Evolutionary conservation across 2,888 invertebrate genomes (phyloP), one percentile per base, ranked within the genome.

Genomic region (Plebejus argus): DNA sequence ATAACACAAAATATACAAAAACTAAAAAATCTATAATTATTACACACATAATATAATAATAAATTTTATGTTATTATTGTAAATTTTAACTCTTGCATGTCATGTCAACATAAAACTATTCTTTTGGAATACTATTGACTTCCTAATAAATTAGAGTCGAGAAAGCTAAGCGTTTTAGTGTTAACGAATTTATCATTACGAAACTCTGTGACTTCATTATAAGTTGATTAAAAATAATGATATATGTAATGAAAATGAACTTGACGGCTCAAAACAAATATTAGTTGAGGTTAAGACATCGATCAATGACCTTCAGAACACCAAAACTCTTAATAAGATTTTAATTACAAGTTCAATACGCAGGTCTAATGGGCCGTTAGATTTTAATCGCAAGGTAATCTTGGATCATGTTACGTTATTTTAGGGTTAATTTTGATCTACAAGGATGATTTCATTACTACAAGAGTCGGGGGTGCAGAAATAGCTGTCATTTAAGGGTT

Each of bases 251-350:
- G 87, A 89, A 87, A 86, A 85, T 88, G 86, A 87, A 88, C 88
- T 89, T 89, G 90, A 88, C 87, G 84, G 83, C 81, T 83, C 84
- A 85, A 86, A 86, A 88, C 88, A 88, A 90, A 86, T 87, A 87
- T 87, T 85, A 83, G 84, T 84, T 83, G 83, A 89, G 91, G 90
- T 90, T 91, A 90, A 86, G 85, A 82, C 80, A 81, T 82, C 87
- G 81, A 91, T 91, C 90, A 91, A 91, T 58, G 84, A 82, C 90
- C 91, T 90, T 90, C 49, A 15, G 45, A 45, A 45, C 49, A 33
- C 49, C 49, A 7, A 49, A 74, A 74, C 49, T 72, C 72, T 72
- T 74, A 74, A 74, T 74, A 74, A 74, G 74, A 74, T 74, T 74
- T 74, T 74, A 74, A 74, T 74, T 74, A 74, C 45, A 74, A 23